A percentile compares a stretch with the other conserved stretches of the same genome.
Evolutionary conservation across 2,113 vertebrate species (phyloP).

Genomic region (Rhinolophus ferrumequinum): DNA sequence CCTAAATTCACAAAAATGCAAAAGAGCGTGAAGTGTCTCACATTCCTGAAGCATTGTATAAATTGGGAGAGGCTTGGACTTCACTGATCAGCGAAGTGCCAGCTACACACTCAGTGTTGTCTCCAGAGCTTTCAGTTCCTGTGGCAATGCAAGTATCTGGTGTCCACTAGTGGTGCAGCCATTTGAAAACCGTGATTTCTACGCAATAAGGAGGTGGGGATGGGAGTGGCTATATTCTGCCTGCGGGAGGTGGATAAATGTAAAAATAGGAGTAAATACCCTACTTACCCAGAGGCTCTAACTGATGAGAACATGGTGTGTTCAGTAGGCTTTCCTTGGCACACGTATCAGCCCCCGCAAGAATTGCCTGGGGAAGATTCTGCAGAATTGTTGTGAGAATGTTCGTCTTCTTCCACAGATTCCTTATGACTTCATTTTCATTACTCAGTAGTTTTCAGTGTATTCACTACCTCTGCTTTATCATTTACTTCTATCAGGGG

Average conservation of each 20-base stretch:
- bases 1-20: slow-evolving; percentile 4
- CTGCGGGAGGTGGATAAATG: too few relatives aligned
- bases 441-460: not conserved
- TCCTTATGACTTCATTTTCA: not conserved
- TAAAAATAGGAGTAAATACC: not conserved
- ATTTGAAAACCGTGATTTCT: not conserved
- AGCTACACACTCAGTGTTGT: not conserved
- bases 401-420: not conserved
- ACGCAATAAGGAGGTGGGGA: not conserved
- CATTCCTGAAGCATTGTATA: not conserved
- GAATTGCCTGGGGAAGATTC: not conserved
- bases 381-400: not conserved
- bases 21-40: not conserved
- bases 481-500: not conserved
- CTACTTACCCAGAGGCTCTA: not conserved
- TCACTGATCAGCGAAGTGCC: not conserved
- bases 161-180: not conserved
- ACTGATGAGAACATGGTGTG: not conserved
- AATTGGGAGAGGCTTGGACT: not conserved
- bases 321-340: not conserved
- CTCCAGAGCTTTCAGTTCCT: not conserved
- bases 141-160: not conserved
- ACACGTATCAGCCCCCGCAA: not conserved
- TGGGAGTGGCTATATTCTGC: not conserved
- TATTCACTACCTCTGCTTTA: not conserved